Base-by-base conservation (phyloP, 2,888 invertebrate genomes). In the Lepidochitona cinerea region DNA sequence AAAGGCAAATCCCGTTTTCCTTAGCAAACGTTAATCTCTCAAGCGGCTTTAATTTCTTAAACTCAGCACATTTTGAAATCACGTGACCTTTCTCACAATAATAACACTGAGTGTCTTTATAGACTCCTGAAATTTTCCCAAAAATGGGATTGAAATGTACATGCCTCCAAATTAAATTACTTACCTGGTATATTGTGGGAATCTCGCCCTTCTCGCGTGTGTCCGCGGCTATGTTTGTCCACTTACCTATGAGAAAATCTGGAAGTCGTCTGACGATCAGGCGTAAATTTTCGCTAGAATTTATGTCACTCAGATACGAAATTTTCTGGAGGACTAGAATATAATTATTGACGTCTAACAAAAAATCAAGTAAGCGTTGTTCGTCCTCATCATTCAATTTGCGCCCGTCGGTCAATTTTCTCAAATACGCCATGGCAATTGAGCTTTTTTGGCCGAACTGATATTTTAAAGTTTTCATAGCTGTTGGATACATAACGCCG, bases 391-490 rank as follows among this genome's bases (percentile, higher is more conserved):
- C 5, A 4, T 9, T 2, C 0, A 74, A 33, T 65, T 33, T 65
- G 9, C 18, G 7, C 6, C 68, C 74, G 12, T 67, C 37, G 5
- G 41, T 67, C n/a, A 74, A 37, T 37, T 67, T 74, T 7, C 65
- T 36, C 14, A 71, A 49, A 18, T n/a, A 54, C 37, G 70, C 54
- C 18, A 70, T 29, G 3, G 74, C 59, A n/a, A 74, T 70, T n/a
- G 18, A 7, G 23, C 70, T 53, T 7, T 6, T 5, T 12, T 70
- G 67, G 2, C 71, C 70, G 33, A 74, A 74, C 37, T 70, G 66
- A 29, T 74, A 66, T 66, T 74, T 70, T 7, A 74, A 0, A 33
- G 14, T 52, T 33, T 74, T 74, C n/a, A 54, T 37, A 4, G 70
- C 74, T 7, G 67, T 70, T 0, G 74, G 52, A 52, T 74, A 70